Evolutionary conservation across 1,140 invertebrate genomes (phyloP).

Genomic region (Limonius californicus): DNA sequence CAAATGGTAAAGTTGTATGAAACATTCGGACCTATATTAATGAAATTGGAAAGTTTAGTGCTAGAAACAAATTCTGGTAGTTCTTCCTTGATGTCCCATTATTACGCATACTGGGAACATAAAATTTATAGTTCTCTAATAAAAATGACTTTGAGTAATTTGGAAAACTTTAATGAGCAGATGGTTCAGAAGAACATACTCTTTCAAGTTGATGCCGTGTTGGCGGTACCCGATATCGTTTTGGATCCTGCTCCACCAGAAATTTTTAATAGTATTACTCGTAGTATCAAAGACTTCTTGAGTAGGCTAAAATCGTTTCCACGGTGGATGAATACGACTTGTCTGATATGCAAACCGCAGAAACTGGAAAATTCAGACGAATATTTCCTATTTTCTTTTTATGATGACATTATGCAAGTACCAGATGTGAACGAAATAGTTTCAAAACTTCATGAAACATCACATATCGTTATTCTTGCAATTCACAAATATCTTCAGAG

Average conservation of each 20-base stretch:
- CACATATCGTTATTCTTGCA: slow-evolving; percentile 48
- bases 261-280: slow-evolving; percentile 69
- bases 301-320: slow-evolving; percentile 68
- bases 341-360: slow-evolving; percentile 64
- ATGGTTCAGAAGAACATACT: slow-evolving; percentile 58
- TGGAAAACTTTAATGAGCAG: slow-evolving; percentile 64
- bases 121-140: slow-evolving; percentile 61
- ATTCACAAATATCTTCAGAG: slow-evolving; percentile 54
- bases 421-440: slow-evolving; percentile 64
- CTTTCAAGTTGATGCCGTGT: slow-evolving; percentile 73
- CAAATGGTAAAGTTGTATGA: slow-evolving; percentile 66
- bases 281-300: slow-evolving; percentile 62
- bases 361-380: slow-evolving; percentile 51
- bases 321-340: slow-evolving; percentile 82
- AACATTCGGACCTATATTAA: slow-evolving; percentile 69
- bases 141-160: slow-evolving; percentile 64
- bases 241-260: slow-evolving; percentile 69
- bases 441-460: slow-evolving; percentile 60
- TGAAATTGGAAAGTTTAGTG: slow-evolving; percentile 76
- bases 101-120: slow-evolving; percentile 68
- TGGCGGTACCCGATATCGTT: slow-evolving; percentile 69
- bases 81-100: slow-evolving; percentile 60
- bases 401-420: slow-evolving; percentile 69
- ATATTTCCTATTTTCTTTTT: slow-evolving; percentile 66
- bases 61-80: slow-evolving; percentile 62